Percentiles rank a stretch among this genome's conserved stretches.
Evolutionary conservation across 2,113 vertebrate species (phyloP).

Genomic region (Erpornis zantholeuca): DNA sequence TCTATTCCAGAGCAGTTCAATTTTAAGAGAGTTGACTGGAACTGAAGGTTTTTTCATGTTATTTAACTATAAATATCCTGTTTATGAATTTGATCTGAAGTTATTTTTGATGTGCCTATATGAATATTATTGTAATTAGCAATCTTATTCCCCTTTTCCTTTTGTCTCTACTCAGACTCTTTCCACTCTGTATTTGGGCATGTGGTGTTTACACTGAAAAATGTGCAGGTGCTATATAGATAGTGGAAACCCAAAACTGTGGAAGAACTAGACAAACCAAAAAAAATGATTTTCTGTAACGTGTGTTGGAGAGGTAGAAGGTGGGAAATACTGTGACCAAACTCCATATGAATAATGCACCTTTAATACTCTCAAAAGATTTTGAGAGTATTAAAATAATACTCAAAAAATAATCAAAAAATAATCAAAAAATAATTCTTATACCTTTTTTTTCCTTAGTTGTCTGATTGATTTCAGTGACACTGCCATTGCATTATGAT

Average conservation of each 20-base stretch:
- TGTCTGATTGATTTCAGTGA: not conserved
- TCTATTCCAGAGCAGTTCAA: not conserved
- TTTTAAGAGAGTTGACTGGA: not conserved
- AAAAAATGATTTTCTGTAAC: not conserved
- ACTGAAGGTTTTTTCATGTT: not conserved
- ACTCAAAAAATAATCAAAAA: too few species aligned
- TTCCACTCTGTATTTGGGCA: not conserved
- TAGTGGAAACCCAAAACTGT: not conserved
- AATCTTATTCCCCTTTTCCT: not conserved
- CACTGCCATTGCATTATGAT: not conserved
- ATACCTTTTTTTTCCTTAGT: not conserved
- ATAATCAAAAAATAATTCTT: not conserved
- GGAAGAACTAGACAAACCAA: not conserved
- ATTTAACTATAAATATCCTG: not conserved
- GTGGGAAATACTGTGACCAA: not conserved
- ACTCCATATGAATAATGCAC: not conserved
- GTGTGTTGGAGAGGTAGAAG: not conserved
- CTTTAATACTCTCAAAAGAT: not conserved
- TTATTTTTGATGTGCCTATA: not conserved
- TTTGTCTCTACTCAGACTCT: not conserved
- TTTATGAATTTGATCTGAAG: not conserved
- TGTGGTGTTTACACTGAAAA: not conserved
- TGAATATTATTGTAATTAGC: not conserved
- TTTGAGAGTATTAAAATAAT: too few species aligned
- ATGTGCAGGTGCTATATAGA: not conserved